Evolutionary conservation across 1,140 invertebrate species (phyloP).

Genomic region (Paralvinella palmiformis): DNA sequence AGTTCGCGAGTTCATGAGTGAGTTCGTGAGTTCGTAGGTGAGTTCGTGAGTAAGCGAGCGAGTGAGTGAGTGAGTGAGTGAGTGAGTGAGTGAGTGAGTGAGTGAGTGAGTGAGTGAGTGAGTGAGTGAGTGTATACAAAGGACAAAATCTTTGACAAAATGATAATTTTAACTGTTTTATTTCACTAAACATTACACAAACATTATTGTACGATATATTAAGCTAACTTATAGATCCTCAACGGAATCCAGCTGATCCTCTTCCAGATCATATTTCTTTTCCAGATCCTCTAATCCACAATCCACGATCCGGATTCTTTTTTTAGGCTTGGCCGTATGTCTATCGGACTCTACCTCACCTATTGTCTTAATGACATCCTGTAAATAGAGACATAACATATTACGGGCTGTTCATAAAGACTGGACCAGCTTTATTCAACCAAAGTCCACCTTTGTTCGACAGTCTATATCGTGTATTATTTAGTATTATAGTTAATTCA

Average conservation of each 20-base stretch:
- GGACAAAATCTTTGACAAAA: not conserved
- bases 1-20: not conserved
- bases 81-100: conserved; percentile 11
- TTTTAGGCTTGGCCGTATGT: conserved; percentile 20
- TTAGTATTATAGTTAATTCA: too few species aligned
- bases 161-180: too few species aligned
- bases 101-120: conserved; percentile 16
- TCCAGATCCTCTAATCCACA: conserved; percentile 26
- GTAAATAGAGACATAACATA: too few species aligned
- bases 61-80: conserved; percentile 12
- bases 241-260: conserved; percentile 6
- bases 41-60: conserved; percentile 37
- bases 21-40: not conserved
- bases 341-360: conserved; percentile 20
- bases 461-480: too few species aligned
- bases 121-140: conserved; percentile 20
- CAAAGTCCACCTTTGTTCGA: too few species aligned
- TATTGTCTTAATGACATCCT: conserved; percentile 17
- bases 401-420: too few species aligned
- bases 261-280: conserved; percentile 21
- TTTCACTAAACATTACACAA: too few species aligned
- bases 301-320: conserved; percentile 26
- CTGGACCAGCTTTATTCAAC: too few species aligned
- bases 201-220: not conserved
- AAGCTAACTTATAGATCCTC: conserved; percentile 3